Evolutionary conservation across 2,888 invertebrate species (phyloP).

Genomic region (Brachylomia viminalis): DNA sequence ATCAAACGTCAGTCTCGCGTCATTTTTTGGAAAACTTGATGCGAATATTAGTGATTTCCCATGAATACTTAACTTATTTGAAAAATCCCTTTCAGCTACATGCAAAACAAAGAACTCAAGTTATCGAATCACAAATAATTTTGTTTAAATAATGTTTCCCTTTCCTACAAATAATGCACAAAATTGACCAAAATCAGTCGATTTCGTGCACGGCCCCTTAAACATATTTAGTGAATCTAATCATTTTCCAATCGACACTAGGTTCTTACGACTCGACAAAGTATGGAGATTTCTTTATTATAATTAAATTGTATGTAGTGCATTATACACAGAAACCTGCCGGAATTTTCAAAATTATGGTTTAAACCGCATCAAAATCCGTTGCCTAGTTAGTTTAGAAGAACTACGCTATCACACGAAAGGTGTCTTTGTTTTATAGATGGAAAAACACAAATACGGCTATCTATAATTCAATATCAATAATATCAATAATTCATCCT

Average conservation of each 20-base stretch:
- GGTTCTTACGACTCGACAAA: neutral
- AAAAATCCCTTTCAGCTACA: too few relatives aligned
- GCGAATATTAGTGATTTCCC: too few relatives aligned
- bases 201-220: too few relatives aligned
- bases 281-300: neutral
- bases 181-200: too few relatives aligned
- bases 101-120: too few relatives aligned
- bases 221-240: neutral
- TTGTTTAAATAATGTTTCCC: too few relatives aligned
- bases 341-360: neutral
- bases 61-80: too few relatives aligned
- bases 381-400: neutral
- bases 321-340: neutral
- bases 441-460: neutral
- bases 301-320: neutral
- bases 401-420: neutral
- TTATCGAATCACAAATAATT: too few relatives aligned
- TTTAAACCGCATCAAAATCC: neutral
- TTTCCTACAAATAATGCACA: too few relatives aligned
- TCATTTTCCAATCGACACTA: neutral
- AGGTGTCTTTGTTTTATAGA: neutral
- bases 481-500: conserved; percentile 18
- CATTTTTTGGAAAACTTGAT: too few relatives aligned
- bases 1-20: too few relatives aligned
- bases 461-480: neutral